Conservation (phyloP, 2,888 invertebrate species). For the Aphodius granarius region DNA sequence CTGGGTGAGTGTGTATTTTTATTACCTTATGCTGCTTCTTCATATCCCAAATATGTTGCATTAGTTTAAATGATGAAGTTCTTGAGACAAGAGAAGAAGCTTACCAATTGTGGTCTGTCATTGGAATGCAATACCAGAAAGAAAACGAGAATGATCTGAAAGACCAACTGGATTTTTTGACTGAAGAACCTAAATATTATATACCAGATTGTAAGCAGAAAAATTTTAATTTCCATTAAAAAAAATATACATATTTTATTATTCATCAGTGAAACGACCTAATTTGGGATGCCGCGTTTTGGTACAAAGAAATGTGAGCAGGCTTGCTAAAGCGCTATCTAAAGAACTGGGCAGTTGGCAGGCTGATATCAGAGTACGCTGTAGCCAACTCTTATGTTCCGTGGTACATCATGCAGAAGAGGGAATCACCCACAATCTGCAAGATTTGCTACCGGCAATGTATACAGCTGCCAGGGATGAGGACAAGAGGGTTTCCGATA, state of each 20-base stretch:
- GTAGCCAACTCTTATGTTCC: conserved; percentile 73
- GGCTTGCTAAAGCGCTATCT: conserved; percentile 71
- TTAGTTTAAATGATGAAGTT: conserved; percentile 77
- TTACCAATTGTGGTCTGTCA: conserved; percentile 66
- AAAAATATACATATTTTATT: too few species aligned
- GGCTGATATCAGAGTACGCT: conserved; percentile 66
- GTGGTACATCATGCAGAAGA: conserved; percentile 74
- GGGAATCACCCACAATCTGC: conserved; percentile 70
- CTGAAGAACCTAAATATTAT: conserved; percentile 70
- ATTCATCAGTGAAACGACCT: conserved; percentile 77
- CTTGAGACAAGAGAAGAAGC: conserved; percentile 70
- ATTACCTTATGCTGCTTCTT: too few species aligned
- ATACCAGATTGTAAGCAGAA: conserved; percentile 60
- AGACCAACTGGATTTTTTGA: conserved; percentile 77
- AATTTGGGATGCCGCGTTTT: conserved; percentile 84
- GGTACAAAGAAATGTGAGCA: conserved; percentile 73
- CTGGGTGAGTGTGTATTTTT: conserved; percentile 60
- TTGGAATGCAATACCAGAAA: conserved; percentile 76
- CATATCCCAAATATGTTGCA: not conserved
- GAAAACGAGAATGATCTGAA: conserved; percentile 90
- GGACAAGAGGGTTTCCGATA: conserved; percentile 64
- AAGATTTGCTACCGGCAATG: conserved; percentile 60
- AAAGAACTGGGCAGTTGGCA: conserved; percentile 78
- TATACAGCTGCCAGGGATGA: conserved; percentile 62
- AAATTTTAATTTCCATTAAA: not conserved